Percentiles rank a stretch among this genome's conserved stretches.
These are phyloP conservation scores for Bufotes viridis DNA, from an alignment of 2,797 vertebrate genomes.

Conservation along the genomic window DNA sequence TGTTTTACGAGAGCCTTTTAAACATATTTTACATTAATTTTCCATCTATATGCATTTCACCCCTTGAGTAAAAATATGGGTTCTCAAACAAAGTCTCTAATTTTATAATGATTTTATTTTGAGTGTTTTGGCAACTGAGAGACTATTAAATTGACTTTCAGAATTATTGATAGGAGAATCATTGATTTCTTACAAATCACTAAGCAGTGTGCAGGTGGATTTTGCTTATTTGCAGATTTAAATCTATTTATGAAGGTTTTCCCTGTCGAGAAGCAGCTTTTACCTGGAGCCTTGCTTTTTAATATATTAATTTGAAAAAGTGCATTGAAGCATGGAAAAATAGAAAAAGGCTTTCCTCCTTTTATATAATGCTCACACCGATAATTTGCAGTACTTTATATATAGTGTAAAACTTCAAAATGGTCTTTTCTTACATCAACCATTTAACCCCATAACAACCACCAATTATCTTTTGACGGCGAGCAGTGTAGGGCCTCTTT, in stretches of 20 bases:
- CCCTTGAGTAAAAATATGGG: neutral
- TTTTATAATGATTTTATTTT: slow-evolving; percentile 10
- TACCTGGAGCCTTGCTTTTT: neutral
- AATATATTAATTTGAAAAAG: neutral
- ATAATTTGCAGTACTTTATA: neutral
- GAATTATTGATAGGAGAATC: slow-evolving; percentile 9
- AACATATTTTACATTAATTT: neutral
- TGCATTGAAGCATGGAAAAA: neutral
- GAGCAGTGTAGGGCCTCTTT: too few relatives aligned
- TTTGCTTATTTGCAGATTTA: neutral
- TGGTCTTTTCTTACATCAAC: too few relatives aligned
- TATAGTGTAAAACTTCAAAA: neutral
- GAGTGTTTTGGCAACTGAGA: neutral
- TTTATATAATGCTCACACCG: neutral
- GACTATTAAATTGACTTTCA: slow-evolving; percentile 11
- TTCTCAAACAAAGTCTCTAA: neutral
- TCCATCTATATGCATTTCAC: slow-evolving; percentile 16
- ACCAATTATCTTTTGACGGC: too few relatives aligned
- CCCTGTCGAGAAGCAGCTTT: neutral
- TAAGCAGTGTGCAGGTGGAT: neutral
- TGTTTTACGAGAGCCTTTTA: neutral
- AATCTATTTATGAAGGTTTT: neutral
- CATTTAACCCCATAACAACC: too few relatives aligned
- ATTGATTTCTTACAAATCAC: slow-evolving; percentile 34
- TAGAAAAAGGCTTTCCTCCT: neutral